Evolutionary conservation across 1,140 invertebrate species (phyloP).

Genomic region (Trichonephila clavata): DNA sequence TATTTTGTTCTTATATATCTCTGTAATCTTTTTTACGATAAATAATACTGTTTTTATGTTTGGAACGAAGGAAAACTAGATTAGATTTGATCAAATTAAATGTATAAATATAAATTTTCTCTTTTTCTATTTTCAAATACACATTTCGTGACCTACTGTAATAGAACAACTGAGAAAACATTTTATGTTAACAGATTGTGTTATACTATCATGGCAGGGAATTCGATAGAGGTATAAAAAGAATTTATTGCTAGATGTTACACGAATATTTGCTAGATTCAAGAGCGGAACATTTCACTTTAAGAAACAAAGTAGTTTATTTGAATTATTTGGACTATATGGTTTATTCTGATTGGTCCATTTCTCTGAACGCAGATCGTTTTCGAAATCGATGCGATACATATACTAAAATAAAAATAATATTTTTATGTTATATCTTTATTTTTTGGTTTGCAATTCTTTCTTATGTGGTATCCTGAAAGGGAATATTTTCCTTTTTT

Average conservation of each 20-base stretch:
- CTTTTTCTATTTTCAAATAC: no score
- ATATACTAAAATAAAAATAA: neutral
- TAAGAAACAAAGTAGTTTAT: neutral
- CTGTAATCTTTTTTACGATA: no score
- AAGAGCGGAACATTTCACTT: neutral
- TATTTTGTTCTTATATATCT: no score
- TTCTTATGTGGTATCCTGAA: neutral
- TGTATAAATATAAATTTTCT: no score
- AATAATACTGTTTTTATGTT: no score
- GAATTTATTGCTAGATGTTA: neutral
- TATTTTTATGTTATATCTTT: neutral
- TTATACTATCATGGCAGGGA: neutral
- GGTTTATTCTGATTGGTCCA: neutral
- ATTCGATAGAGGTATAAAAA: neutral
- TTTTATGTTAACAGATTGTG: no score
- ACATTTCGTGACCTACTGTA: no score
- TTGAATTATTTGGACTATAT: neutral
- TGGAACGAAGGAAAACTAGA: no score
- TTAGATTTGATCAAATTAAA: no score
- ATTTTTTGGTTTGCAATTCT: neutral
- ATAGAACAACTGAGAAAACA: no score
- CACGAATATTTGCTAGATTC: neutral
- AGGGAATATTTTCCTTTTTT: neutral
- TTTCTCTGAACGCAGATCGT: neutral
- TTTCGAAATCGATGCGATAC: neutral